Base-by-base conservation (phyloP, 1,140 invertebrate genomes). In the Rhyzopertha dominica region DNA sequence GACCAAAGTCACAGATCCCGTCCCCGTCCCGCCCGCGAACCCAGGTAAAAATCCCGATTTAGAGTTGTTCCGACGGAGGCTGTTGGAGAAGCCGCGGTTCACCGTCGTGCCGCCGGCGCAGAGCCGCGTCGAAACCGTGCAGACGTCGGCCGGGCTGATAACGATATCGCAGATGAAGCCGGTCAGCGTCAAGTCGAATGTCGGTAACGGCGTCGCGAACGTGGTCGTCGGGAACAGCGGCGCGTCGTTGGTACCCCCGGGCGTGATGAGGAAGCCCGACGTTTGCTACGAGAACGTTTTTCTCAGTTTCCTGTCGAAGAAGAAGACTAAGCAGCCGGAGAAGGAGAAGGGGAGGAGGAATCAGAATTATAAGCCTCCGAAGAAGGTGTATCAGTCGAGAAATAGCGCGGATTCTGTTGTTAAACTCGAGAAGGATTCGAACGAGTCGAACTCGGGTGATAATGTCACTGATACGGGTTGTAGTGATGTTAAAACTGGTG, bases 71-170 rank as follows among this genome's bases (percentile, higher is more conserved):
- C 8, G 41, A 34, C 32, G 5, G 12, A 19, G 31, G 25, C 8
- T n/a, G n/a, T n/a, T 26, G 25, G n/a, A 26, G 8, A n/a, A n/a
- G 25, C 25, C 25, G n/a, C n/a, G n/a, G n/a, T n/a, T n/a, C n/a
- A n/a, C 25, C 25, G 8, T 26, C 25, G 25, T 8, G 25, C 25
- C n/a, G n/a, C n/a, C 25, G 25, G 25, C 8, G n/a, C 25, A 26
- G n/a, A 8, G 25, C 43, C 16, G 17, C 20, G 36, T 54, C 36
- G 37, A 54, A 45, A 54, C 53, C 12, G 51, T 54, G 18, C 46
- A 51, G 18, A 54, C 53, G 4, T 51, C 53, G 1, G 51, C 48
- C 35, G 53, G 53, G 5, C 48, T 43, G n/a, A 48, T 54, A 23
- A 54, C 53, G 4, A 36, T 54, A 4, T 20, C 51, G 5, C 44